Percentiles rank a stretch among this genome's conserved stretches.
Conservation (phyloP, 2,113 vertebrate species). For the Cheilinus undulatus region DNA sequence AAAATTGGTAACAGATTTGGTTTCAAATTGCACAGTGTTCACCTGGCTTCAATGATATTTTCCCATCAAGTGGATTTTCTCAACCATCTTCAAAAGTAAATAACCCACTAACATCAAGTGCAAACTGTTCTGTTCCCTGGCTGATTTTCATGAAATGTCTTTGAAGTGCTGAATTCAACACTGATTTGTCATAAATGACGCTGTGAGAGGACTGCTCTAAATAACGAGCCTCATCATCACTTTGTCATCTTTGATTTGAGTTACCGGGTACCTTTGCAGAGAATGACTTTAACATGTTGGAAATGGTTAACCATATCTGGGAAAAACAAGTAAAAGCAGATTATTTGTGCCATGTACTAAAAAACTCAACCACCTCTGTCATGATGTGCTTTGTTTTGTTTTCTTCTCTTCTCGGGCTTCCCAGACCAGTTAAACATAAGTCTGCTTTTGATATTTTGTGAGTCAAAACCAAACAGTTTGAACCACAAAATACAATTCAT, state of each 20-base stretch:
- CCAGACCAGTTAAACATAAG: not conserved
- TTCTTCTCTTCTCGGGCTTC: not conserved
- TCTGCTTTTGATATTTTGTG: not conserved
- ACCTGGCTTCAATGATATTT: not conserved
- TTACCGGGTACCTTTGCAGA: not conserved
- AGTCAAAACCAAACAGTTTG: not conserved
- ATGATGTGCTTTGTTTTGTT: not conserved
- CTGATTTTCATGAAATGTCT: constrained; percentile 10
- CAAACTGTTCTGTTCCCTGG: not conserved
- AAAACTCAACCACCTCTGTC: not conserved
- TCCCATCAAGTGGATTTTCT: not conserved
- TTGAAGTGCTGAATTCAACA: constrained; percentile 23
- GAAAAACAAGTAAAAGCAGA: not conserved
- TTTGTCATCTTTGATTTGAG: not conserved
- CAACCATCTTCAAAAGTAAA: constrained; percentile 12
- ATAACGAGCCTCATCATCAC: not conserved
- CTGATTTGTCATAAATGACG: constrained; percentile 2
- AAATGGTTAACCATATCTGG: not conserved
- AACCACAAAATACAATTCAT: not conserved
- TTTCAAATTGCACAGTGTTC: too few species aligned
- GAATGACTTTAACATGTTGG: not conserved
- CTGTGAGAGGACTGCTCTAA: constrained; percentile 14
- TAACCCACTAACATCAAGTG: constrained; percentile 1
- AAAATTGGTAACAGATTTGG: too few species aligned
- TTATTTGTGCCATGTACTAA: not conserved